Evolutionary conservation across 2,113 vertebrate genomes (phyloP).

Genomic region (Callionymus lyra): DNA sequence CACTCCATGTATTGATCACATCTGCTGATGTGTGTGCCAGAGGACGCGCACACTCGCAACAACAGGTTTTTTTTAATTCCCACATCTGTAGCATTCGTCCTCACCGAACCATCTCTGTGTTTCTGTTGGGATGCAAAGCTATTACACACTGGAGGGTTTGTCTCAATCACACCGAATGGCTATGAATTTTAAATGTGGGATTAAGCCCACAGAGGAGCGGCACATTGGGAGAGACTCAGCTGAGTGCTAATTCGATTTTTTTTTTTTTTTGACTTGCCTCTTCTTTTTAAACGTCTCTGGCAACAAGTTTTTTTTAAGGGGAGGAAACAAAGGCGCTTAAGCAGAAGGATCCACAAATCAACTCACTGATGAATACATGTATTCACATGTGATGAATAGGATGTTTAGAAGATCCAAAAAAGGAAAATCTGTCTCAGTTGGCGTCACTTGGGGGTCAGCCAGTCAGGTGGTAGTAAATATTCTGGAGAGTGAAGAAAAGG

Average conservation of each 20-base stretch:
- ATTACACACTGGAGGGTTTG: slow-evolving; percentile 63
- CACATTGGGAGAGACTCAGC: slow-evolving; percentile 41
- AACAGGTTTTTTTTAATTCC: slow-evolving; percentile 25
- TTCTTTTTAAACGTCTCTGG: slow-evolving; percentile 27
- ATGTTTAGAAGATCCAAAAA: no score
- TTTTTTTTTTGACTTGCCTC: slow-evolving; percentile 9
- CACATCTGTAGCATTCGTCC: slow-evolving; percentile 7
- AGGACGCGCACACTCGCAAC: neutral
- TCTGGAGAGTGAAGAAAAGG: no score
- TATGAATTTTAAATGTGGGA: slow-evolving; percentile 65
- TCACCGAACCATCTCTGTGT: slow-evolving; percentile 44
- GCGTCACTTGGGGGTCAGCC: no score
- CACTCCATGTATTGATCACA: slow-evolving; percentile 24
- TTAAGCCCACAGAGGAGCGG: slow-evolving; percentile 54
- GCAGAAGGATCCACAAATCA: no score
- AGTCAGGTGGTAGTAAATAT: no score
- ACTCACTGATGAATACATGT: no score
- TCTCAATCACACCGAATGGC: slow-evolving; percentile 61
- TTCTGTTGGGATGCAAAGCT: slow-evolving; percentile 56
- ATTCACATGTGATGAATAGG: no score
- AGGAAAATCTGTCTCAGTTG: no score
- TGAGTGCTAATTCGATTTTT: slow-evolving; percentile 56
- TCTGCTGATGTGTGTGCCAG: slow-evolving; percentile 24
- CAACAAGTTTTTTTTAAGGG: slow-evolving; percentile 31
- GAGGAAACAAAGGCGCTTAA: slow-evolving; percentile 18